Evolutionary conservation across 2,113 vertebrate genomes (phyloP).

Genomic region (Bettongia penicillata): DNA sequence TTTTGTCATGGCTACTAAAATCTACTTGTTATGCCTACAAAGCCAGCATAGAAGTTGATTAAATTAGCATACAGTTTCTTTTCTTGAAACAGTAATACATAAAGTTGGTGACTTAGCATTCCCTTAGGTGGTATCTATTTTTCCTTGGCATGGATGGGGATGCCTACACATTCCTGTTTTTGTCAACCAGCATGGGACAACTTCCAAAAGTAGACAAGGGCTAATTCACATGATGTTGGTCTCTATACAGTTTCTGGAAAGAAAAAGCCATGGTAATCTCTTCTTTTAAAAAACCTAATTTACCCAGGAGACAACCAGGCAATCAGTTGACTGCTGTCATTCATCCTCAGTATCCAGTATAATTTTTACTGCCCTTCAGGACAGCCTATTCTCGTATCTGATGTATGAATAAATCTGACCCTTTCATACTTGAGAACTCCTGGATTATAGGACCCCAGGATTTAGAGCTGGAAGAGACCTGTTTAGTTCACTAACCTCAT

Average conservation of each 20-base stretch:
- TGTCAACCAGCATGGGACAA: background rate
- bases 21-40: background rate
- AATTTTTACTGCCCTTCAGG: background rate
- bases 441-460: background rate
- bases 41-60: background rate
- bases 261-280: background rate
- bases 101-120: background rate
- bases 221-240: background rate
- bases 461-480: background rate
- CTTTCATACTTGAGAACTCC: background rate
- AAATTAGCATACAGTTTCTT: background rate
- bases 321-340: background rate
- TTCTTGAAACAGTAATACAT: background rate
- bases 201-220: background rate
- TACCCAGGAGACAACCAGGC: background rate
- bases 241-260: background rate
- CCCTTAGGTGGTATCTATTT: background rate
- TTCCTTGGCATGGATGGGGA: background rate
- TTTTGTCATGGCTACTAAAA: background rate
- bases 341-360: background rate
- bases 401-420: background rate
- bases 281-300: background rate
- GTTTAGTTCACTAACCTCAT: background rate
- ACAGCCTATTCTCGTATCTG: background rate
- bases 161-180: conserved; percentile 6